Evolutionary conservation across 2,797 vertebrate species (phyloP), one percentile per base, ranked within the genome.

Genomic region (Falco peregrinus): DNA sequence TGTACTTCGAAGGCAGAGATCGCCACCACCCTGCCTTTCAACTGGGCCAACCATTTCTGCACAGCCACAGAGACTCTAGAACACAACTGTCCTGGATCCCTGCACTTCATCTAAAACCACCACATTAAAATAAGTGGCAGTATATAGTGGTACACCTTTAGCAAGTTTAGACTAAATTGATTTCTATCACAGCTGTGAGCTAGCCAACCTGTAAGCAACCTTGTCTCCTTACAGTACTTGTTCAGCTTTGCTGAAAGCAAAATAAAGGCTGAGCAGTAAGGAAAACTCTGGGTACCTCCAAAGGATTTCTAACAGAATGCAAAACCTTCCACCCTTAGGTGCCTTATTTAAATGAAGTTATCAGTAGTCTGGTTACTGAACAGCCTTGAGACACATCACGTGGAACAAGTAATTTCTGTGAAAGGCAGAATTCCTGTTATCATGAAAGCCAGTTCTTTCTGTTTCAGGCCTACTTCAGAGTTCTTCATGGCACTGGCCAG

Each of bases 91-190:
- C 53, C 33, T 54, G 33, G 25, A 60, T 25, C 39, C 13, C 22
- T 8, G 22, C 31, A 74, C 15, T 48, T 87, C 16, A 69, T 45
- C 45, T 53, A 43, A 86, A 95, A 81, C 2, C 6, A 63, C 3
- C 17, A 37, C 1, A 0, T 54, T 71, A 70, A 80, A 75, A 59
- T 26, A 86, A 35, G 0, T 3, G 10, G 35, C 3, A 4, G 20
- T 50, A 50, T 5, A 22, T 1, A 64, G 13, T 4, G 13, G 8
- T 56, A 33, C 26, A 81, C 10, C 61, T 84, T 86, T 16, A 94
- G 41, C 31, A 56, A 83, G n/a, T 6, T 56, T 77, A 54, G 48
- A 82, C 1, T 2, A 91, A 81, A 77, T 5, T 54, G 15, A 43
- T 29, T 87, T 82, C 68, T 33, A 50, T 20, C 31, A 67, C 37